A percentile compares a stretch with the other conserved stretches of the same genome.
Conservation (phyloP, 2,797 vertebrate species). For the Coregonus ussuriensis region DNA sequence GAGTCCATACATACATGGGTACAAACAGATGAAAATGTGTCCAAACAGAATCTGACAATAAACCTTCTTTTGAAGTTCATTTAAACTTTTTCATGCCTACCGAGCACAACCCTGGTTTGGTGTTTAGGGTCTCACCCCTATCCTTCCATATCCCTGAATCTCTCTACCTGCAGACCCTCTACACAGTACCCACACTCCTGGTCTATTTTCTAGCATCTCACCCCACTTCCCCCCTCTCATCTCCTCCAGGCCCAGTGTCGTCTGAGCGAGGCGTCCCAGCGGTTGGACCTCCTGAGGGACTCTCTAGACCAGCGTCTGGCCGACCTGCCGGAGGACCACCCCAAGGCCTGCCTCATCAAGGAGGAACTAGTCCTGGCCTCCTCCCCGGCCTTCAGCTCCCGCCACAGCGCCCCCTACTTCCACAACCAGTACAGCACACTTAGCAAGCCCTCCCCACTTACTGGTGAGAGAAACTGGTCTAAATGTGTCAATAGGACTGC, state of each 20-base stretch:
- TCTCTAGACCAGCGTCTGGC: conserved; percentile 84
- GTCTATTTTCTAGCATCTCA: background rate
- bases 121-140: background rate
- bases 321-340: conserved; percentile 89
- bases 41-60: background rate
- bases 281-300: conserved; percentile 83
- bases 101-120: too few species aligned
- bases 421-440: conserved; percentile 88
- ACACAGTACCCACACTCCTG: background rate
- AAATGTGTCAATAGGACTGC: background rate
- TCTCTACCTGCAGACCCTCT: background rate
- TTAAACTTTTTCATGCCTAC: background rate
- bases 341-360: conserved; percentile 85
- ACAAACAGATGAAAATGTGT: background rate
- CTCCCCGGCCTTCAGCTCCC: conserved; percentile 82
- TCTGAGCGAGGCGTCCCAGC: conserved; percentile 86
- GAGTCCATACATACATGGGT: background rate
- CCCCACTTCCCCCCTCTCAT: background rate
- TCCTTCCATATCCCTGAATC: too few species aligned
- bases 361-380: conserved; percentile 85
- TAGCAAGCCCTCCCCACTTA: conserved; percentile 89
- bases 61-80: background rate
- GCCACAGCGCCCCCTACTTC: conserved; percentile 80
- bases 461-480: conserved; percentile 70
- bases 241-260: conserved; percentile 83